Conservation (phyloP, 1,140 invertebrate genomes). For the Apocrypta bakeri region DNA sequence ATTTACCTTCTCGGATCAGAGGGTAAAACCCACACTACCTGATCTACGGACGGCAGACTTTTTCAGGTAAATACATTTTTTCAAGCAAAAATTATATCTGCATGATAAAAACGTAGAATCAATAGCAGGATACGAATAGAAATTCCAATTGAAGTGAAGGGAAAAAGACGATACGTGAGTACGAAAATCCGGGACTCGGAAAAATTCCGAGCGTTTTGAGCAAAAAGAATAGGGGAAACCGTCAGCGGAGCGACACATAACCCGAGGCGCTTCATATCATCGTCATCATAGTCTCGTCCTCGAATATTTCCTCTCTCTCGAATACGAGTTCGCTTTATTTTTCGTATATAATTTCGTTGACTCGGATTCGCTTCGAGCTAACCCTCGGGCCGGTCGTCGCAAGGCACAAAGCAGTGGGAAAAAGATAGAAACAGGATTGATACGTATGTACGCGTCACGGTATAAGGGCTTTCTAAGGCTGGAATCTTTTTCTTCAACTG, state of each 20-base stretch:
- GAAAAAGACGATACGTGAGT: slow-evolving; percentile 3
- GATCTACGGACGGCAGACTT: slow-evolving; percentile 77
- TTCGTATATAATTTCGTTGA: slow-evolving; percentile 12
- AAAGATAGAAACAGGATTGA: neutral
- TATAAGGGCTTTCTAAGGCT: neutral
- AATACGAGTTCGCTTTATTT: slow-evolving; percentile 6
- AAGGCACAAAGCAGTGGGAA: slow-evolving; percentile 2
- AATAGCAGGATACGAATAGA: no score
- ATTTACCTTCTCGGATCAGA: slow-evolving; percentile 67
- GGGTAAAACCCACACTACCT: slow-evolving; percentile 74
- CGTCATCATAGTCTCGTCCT: neutral
- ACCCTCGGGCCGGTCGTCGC: neutral
- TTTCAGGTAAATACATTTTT: slow-evolving; percentile 72
- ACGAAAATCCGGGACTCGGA: neutral
- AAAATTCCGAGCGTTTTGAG: neutral
- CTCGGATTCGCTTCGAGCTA: neutral
- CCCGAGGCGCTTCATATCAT: neutral
- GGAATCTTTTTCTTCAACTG: neutral
- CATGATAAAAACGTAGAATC: no score
- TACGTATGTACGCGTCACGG: neutral
- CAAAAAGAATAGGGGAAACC: neutral
- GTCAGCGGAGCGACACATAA: neutral
- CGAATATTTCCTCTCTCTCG: neutral
- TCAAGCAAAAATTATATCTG: no score
- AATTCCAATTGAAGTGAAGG: neutral